phyloP scores from a whole-genome alignment of 2,113 vertebrate species.

The Macaca mulatta region DNA sequence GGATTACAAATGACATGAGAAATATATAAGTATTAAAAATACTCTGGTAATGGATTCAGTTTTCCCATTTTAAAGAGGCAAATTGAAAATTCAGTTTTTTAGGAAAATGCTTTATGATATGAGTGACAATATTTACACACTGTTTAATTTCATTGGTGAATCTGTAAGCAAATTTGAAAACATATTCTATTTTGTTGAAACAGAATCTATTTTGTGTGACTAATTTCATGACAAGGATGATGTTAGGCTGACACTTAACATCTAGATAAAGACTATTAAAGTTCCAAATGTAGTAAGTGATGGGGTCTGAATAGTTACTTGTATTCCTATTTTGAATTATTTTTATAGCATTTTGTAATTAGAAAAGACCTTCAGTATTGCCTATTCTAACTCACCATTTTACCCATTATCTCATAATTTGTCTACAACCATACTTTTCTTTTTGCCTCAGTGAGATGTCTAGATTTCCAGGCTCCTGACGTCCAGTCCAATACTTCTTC shows the following conservation, averaged over 20 bases:
- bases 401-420: background rate
- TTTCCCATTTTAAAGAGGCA: background rate
- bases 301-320: background rate
- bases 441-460: background rate
- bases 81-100: conserved; percentile 22
- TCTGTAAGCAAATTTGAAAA: background rate
- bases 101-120: background rate
- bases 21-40: background rate
- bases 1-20: background rate
- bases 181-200: background rate
- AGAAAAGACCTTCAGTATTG: background rate
- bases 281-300: background rate
- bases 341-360: background rate
- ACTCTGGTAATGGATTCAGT: background rate
- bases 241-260: background rate
- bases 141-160: background rate
- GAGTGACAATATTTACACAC: background rate
- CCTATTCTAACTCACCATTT: background rate
- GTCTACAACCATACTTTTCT: background rate
- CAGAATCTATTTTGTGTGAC: background rate
- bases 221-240: background rate
- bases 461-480: background rate
- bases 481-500: background rate
- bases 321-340: background rate
- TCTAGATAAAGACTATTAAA: background rate